Conservation (phyloP, 1,140 invertebrate species). For the Bombus confusus region DNA sequence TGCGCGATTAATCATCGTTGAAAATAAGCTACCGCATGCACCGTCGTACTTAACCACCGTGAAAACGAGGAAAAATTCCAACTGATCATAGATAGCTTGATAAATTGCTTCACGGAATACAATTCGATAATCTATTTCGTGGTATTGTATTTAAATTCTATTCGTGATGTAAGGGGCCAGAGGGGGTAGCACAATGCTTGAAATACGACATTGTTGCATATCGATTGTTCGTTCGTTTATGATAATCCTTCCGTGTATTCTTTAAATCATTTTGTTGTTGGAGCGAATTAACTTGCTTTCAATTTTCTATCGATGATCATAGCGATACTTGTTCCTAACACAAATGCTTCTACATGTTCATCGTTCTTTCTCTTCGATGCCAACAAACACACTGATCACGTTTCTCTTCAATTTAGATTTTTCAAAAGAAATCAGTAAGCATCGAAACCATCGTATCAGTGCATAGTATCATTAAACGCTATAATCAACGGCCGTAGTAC, state of each 20-base stretch:
- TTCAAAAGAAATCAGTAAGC: not conserved
- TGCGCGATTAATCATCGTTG: not conserved
- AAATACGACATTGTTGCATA: not conserved
- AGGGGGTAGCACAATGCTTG: not conserved
- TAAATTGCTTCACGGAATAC: slow-evolving; percentile 4
- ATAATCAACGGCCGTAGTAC: not conserved
- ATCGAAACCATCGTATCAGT: not conserved
- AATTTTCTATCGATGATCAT: too few species aligned
- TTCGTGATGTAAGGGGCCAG: not conserved
- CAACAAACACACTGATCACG: not conserved
- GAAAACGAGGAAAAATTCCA: not conserved
- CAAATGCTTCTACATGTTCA: not conserved
- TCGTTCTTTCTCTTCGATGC: not conserved
- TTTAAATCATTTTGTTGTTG: not conserved
- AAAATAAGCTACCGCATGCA: not conserved
- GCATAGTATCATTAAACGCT: not conserved
- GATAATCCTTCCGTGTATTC: not conserved
- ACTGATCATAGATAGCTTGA: slow-evolving; percentile 7
- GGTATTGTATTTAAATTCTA: slow-evolving; percentile 15
- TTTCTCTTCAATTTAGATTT: not conserved
- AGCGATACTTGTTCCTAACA: too few species aligned
- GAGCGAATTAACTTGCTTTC: not conserved
- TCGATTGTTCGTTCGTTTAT: not conserved
- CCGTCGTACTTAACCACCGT: not conserved
- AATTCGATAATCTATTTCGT: slow-evolving; percentile 11